A percentile compares a stretch with the other conserved stretches of the same genome.
These are phyloP conservation scores for Triplophysa tibetana DNA, from an alignment of 2,113 vertebrate species.

Conservation along the genomic window DNA sequence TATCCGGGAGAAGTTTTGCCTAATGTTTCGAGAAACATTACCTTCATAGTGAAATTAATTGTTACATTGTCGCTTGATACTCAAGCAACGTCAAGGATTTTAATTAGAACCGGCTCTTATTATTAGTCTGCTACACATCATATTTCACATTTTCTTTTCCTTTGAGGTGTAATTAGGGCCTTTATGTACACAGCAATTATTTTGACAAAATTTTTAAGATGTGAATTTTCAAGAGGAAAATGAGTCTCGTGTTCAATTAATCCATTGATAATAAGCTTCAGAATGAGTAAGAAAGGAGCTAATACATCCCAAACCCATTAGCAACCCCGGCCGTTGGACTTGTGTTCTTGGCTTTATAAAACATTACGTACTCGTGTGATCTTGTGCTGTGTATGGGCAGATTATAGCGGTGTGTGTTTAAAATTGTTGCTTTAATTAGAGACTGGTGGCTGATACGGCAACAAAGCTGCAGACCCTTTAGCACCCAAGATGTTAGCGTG, in stretches of 20 bases:
- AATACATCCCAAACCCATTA: not conserved
- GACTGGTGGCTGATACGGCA: not conserved
- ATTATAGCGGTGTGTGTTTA: constrained; percentile 12
- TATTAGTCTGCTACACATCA: constrained; percentile 48
- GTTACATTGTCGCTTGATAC: constrained; percentile 50
- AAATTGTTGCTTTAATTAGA: constrained; percentile 36
- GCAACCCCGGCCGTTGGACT: not conserved
- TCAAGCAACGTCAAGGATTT: constrained; percentile 38
- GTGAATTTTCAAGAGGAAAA: constrained; percentile 47
- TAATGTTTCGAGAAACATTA: not conserved
- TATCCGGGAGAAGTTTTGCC: not conserved
- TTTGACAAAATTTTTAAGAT: constrained; percentile 48
- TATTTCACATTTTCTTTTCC: constrained; percentile 34
- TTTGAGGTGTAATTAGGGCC: constrained; percentile 48
- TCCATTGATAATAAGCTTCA: constrained; percentile 33
- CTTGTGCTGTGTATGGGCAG: not conserved
- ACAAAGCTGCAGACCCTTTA: constrained; percentile 21
- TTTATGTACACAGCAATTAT: constrained; percentile 47
- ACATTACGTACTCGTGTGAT: constrained; percentile 1
- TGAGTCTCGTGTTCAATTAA: constrained; percentile 32
- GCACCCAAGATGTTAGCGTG: not conserved
- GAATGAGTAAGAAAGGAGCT: constrained; percentile 22
- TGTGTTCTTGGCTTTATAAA: constrained; percentile 21
- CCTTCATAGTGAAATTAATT: constrained; percentile 51
- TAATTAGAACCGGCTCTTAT: constrained; percentile 47